Evolutionary conservation across 2,888 invertebrate species (phyloP), one percentile per base, ranked within the genome.

Genomic region (Willowsia nigromaculata): DNA sequence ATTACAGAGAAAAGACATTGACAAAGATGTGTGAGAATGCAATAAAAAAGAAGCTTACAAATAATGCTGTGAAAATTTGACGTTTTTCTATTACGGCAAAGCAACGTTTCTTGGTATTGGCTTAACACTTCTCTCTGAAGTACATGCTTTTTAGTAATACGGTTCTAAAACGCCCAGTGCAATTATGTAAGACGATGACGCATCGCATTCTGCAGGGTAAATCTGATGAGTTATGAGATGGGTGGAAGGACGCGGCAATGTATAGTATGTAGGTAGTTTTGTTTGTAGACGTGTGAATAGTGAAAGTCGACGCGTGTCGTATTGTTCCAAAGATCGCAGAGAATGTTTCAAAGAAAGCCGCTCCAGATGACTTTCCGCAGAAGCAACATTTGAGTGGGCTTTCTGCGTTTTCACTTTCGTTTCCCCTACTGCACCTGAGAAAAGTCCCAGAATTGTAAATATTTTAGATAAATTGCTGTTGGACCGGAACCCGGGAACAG

Each of bases 181-280:
- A 56, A 11, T 18, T 22, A 7, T 22, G 18, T 11, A 56, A 3
- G 56, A 62, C 15, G 27, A 30, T 65, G 65, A 65, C 33, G 65
- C 81, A 81, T 62, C 30, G 37, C n/a, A 25, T 59, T 80, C 59
- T 47, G 25, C 1, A n/a, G 50, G 65, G 68, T 25, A 85, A 86
- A 68, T 86, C 80, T 80, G 50, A 86, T 86, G 85, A 85, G 53
- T 86, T 86, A 78, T 80, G 40, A 50, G 78, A 6, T 59, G 56
- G 53, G 59, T 27, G 59, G 65, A 33, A n/a, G 33, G 13, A 27
- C 15, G 18, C 18, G 68, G 37, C 2, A n/a, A 13, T 18, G n/a
- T n/a, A n/a, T n/a, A n/a, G n/a, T n/a, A n/a, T n/a, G n/a, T n/a
- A n/a, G n/a, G n/a, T n/a, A n/a, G n/a, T n/a, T n/a, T n/a, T n/a